These are phyloP conservation scores for Daubentonia madagascariensis DNA, from an alignment of 2,113 vertebrate species.

Conservation along the genomic window DNA sequence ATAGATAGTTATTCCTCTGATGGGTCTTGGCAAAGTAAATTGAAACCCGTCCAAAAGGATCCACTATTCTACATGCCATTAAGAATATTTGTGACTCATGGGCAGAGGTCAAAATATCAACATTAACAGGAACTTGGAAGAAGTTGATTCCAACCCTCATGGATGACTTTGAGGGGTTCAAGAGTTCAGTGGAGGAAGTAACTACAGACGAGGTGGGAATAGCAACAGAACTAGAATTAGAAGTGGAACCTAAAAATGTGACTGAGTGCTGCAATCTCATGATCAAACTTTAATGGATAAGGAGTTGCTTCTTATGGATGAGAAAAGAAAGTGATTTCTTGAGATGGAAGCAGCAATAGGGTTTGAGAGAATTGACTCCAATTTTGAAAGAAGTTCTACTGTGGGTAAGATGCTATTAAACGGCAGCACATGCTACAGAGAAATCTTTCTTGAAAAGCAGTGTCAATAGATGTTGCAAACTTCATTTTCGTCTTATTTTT, in stretches of 20 bases:
- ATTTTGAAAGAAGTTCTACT: background rate
- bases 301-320: background rate
- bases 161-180: background rate
- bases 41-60: background rate
- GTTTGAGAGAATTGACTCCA: background rate
- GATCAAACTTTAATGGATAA: background rate
- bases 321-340: background rate
- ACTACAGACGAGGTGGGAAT: background rate
- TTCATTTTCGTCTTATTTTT: background rate
- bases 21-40: background rate
- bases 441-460: background rate
- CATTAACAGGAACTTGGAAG: background rate
- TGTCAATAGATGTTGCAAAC: background rate
- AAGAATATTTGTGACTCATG: background rate
- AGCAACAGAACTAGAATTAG: background rate
- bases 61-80: background rate
- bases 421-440: background rate
- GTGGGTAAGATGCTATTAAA: background rate
- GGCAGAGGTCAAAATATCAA: background rate
- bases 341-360: background rate
- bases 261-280: background rate
- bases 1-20: background rate
- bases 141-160: background rate
- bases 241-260: background rate
- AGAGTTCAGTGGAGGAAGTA: background rate